A percentile compares a stretch with the other conserved stretches of the same genome.
Evolutionary conservation across 2,888 invertebrate species (phyloP).

Genomic region (Dasypogon diadema): DNA sequence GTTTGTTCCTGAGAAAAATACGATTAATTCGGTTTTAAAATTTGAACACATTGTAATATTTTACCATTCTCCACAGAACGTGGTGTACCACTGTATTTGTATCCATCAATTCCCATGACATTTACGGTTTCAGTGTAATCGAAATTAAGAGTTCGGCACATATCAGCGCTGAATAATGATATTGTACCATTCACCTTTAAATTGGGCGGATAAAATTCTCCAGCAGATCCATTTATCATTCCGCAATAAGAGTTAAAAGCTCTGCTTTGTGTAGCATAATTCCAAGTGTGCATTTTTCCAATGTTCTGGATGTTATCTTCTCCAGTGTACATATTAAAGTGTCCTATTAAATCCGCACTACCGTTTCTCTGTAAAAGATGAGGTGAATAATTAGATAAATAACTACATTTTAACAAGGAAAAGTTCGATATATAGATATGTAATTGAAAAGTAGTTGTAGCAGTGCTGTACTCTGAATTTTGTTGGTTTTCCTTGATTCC

Average conservation of each 20-base stretch:
- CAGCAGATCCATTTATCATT: constrained; percentile 78
- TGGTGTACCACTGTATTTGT: constrained; percentile 76
- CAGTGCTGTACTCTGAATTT: too few relatives aligned
- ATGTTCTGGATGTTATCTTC: constrained; percentile 73
- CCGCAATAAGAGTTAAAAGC: constrained; percentile 72
- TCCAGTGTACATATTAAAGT: constrained; percentile 83
- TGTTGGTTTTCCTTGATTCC: too few relatives aligned
- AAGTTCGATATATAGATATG: too few relatives aligned
- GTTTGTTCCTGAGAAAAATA: constrained; percentile 71
- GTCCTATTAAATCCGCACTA: constrained; percentile 79
- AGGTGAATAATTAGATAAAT: constrained; percentile 1
- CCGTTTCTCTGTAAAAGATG: constrained; percentile 78
- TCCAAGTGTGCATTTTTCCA: constrained; percentile 81
- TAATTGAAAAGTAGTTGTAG: too few relatives aligned
- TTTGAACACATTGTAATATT: too few relatives aligned
- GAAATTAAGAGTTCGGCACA: constrained; percentile 78
- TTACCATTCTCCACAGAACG: constrained; percentile 78
- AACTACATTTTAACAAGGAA: too few relatives aligned
- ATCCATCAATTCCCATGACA: constrained; percentile 74
- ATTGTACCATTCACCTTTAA: constrained; percentile 72
- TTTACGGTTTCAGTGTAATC: constrained; percentile 73
- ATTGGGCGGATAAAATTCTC: constrained; percentile 82
- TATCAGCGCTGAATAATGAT: constrained; percentile 79
- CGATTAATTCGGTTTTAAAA: too few relatives aligned
- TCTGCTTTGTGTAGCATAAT: constrained; percentile 73